Base-by-base conservation (phyloP, 2,797 vertebrate genomes). In the Gymnoscopelus braueri region DNA sequence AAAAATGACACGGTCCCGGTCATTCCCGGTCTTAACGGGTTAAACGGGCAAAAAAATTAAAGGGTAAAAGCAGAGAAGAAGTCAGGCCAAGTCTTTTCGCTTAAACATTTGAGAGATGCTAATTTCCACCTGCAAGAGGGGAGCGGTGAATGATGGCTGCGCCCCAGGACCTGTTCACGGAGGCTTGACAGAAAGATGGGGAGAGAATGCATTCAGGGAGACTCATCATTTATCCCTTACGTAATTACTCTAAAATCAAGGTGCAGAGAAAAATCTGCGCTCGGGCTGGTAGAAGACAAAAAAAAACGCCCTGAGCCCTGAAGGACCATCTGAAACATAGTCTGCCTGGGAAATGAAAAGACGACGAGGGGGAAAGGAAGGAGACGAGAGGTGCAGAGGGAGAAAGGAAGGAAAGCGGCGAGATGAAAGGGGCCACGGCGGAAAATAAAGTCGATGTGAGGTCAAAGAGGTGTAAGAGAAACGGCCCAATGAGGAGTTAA, bases 201-300 rank as follows among this genome's bases (percentile, higher is more conserved):
- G 69, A 75, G 72, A 29, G 75, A 74, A 75, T 69, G 74, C 87
- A 82, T 83, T 83, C 68, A 75, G 68, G 69, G 84, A 82, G 78
- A 88, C 79, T 86, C 88, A 89, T 90, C 83, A 88, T 86, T 92
- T 92, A 88, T 88, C 87, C 87, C 84, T 74, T 57, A 60, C 69
- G 80, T 86, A 89, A 91, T 91, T 90, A 91, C 84, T 82, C 76
- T 69, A 77, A 84, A 91, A 88, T 92, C 88, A 89, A 88, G 84
- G 85, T 85, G 79, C 78, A 81, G 82, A 83, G 86, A 85, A 83
- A 85, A 83, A 85, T 87, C 82, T 86, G 76, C 70, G 69, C 69
- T 84, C 71, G 29, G 84, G 77, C 79, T 79, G 23, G 50, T 52
- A 5, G 57, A 13, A 14, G 57, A 39, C 57, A 35, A 13, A 39